Percentiles rank a stretch among this genome's conserved stretches.
phyloP scores from a whole-genome alignment of 2,888 invertebrate species.

The Anagyrus pseudococci region DNA sequence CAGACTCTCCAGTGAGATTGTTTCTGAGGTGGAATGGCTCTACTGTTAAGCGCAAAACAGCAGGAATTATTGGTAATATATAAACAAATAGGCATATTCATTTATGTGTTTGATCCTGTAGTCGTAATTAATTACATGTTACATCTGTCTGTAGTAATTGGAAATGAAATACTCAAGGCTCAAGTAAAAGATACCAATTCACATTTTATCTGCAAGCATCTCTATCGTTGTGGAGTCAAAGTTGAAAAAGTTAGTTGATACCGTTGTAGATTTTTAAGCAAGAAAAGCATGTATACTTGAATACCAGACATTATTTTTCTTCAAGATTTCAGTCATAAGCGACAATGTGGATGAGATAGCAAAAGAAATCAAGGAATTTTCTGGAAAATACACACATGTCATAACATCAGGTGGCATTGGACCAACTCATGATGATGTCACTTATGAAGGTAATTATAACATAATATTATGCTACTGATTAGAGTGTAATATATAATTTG shows the following conservation, averaged over 20 bases:
- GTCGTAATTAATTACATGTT: slow-evolving; percentile 5
- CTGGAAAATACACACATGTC: slow-evolving; percentile 69
- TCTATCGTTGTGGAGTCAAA: slow-evolving; percentile 71
- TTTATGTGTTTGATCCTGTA: slow-evolving; percentile 14
- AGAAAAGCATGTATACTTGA: background rate
- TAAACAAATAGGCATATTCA: no score
- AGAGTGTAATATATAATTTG: no score
- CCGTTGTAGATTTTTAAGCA: slow-evolving; percentile 1
- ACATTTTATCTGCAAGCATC: slow-evolving; percentile 67
- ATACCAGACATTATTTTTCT: slow-evolving; percentile 38
- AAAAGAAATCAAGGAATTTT: slow-evolving; percentile 69
- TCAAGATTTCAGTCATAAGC: slow-evolving; percentile 71
- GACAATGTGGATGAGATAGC: slow-evolving; percentile 72
- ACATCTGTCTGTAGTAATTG: slow-evolving; percentile 72
- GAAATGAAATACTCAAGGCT: slow-evolving; percentile 80
- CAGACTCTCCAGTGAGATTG: slow-evolving; percentile 23
- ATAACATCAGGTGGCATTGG: slow-evolving; percentile 81
- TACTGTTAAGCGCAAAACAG: slow-evolving; percentile 42
- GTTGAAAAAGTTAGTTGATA: slow-evolving; percentile 64
- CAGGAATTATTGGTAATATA: slow-evolving; percentile 56
- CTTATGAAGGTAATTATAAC: slow-evolving; percentile 68
- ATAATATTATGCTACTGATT: slow-evolving; percentile 14
- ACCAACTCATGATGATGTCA: slow-evolving; percentile 80
- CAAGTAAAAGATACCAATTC: slow-evolving; percentile 76
- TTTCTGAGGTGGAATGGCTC: slow-evolving; percentile 34